Evolutionary conservation across 2,797 vertebrate genomes (phyloP).

Genomic region (Fundulus diaphanus): DNA sequence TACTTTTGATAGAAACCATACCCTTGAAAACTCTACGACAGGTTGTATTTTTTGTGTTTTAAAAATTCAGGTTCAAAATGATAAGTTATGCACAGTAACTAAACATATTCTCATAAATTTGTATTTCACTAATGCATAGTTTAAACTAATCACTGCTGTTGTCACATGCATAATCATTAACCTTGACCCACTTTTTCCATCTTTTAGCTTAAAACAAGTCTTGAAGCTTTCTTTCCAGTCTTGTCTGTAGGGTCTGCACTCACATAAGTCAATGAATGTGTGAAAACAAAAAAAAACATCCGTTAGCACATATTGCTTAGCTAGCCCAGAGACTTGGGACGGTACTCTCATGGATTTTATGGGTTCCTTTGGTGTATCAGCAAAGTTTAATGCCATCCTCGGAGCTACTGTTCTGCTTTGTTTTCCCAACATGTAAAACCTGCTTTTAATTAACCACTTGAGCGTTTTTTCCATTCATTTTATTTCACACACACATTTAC

Average conservation of each 20-base stretch:
- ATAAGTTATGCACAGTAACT: too few species aligned
- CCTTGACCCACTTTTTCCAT: background rate
- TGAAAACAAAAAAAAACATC: background rate
- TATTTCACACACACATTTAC: background rate
- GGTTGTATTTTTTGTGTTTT: too few species aligned
- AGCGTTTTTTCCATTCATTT: background rate
- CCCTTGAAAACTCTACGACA: too few species aligned
- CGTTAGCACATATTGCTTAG: slow-evolving; percentile 49
- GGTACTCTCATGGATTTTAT: slow-evolving; percentile 66
- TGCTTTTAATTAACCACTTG: slow-evolving; percentile 84
- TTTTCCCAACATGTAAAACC: slow-evolving; percentile 89
- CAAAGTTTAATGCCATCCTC: slow-evolving; percentile 78
- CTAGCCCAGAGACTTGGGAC: slow-evolving; percentile 50
- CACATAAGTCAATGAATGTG: background rate
- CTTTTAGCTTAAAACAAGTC: background rate
- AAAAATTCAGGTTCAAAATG: too few species aligned
- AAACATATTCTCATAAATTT: too few species aligned
- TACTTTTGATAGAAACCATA: too few species aligned
- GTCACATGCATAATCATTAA: too few species aligned
- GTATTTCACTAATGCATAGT: too few species aligned
- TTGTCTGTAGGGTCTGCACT: background rate
- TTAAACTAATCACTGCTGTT: too few species aligned
- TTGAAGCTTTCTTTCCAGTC: background rate
- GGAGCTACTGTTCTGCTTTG: slow-evolving; percentile 86
- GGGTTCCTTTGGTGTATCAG: slow-evolving; percentile 37